A percentile compares a stretch with the other conserved stretches of the same genome.
Conservation (phyloP, 2,888 invertebrate genomes). For the Exephanes ischioxanthus region DNA sequence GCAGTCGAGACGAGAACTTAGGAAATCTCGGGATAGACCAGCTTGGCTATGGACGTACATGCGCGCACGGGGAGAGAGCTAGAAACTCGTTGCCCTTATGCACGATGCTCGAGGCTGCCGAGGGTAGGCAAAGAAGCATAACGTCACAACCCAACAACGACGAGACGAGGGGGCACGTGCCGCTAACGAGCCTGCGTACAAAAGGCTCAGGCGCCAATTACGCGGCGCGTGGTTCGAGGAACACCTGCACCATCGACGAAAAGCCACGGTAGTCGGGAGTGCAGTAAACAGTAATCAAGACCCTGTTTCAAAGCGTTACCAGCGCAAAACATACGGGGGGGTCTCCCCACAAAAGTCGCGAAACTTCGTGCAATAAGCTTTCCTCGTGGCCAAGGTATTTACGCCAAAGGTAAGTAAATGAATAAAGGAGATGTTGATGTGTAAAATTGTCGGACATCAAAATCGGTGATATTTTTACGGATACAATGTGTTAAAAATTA, state of each 20-base stretch:
- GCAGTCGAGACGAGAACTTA: not conserved
- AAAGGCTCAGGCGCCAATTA: slow-evolving; percentile 68
- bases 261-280: not conserved
- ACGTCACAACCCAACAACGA: slow-evolving; percentile 22
- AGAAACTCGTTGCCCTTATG: not conserved
- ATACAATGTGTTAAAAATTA: too few species aligned
- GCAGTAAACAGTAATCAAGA: slow-evolving; percentile 1
- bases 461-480: too few species aligned
- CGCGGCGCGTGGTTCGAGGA: slow-evolving; percentile 20
- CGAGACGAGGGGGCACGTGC: slow-evolving; percentile 58
- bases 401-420: too few species aligned
- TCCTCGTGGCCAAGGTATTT: too few species aligned
- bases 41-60: not conserved
- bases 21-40: not conserved
- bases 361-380: not conserved
- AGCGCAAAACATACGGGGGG: not conserved
- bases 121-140: slow-evolving; percentile 1
- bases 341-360: not conserved
- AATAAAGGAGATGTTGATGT: too few species aligned
- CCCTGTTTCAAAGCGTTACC: not conserved
- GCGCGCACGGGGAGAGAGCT: not conserved
- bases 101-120: not conserved
- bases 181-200: slow-evolving; percentile 69
- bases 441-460: too few species aligned
- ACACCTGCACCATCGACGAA: not conserved